A percentile compares a stretch with the other conserved stretches of the same genome.
phyloP scores from a whole-genome alignment of 2,113 vertebrate species.

The Ictidomys tridecemlineatus region DNA sequence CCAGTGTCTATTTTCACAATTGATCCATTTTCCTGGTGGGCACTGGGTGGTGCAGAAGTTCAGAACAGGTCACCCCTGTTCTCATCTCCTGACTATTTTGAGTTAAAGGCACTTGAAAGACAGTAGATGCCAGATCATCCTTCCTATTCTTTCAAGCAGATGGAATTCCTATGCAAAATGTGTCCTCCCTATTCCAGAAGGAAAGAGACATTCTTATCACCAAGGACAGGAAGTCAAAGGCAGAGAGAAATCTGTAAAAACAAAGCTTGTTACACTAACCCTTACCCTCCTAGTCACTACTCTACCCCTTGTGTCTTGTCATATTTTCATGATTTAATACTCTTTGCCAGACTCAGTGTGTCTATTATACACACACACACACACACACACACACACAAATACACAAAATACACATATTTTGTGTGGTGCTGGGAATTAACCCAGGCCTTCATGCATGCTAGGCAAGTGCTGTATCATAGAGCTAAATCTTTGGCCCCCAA shows the following conservation, averaged over 20 bases:
- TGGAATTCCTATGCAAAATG: not conserved
- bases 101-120: not conserved
- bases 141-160: not conserved
- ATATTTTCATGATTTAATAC: not conserved
- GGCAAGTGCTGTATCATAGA: not conserved
- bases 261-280: not conserved
- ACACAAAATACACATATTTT: not conserved
- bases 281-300: not conserved
- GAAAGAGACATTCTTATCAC: not conserved
- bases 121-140: not conserved
- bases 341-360: too few relatives aligned
- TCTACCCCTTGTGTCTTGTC: not conserved
- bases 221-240: not conserved
- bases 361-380: too few relatives aligned
- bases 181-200: not conserved
- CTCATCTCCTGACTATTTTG: not conserved
- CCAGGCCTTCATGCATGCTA: not conserved
- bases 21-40: not conserved
- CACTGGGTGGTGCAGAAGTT: not conserved
- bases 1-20: not conserved
- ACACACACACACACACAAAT: too few relatives aligned
- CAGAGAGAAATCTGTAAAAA: not conserved
- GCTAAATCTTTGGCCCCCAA: not conserved
- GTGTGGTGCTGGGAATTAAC: not conserved
- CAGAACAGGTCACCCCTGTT: not conserved